These are phyloP conservation scores for Drosophila borborema DNA, from an alignment of 2,888 invertebrate genomes.

Conservation along the genomic window DNA sequence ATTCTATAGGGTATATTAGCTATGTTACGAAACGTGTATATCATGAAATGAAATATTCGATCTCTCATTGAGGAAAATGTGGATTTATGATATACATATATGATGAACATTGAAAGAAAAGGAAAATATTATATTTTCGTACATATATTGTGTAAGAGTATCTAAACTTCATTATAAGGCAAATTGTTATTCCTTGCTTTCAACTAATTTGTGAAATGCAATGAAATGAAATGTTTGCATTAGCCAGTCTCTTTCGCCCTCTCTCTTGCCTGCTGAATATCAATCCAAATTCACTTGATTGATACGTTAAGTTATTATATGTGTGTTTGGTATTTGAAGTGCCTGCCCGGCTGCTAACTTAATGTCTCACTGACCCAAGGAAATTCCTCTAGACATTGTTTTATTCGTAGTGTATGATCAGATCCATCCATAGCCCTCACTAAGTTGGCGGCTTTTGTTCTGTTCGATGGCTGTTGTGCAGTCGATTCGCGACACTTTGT, in stretches of 20 bases:
- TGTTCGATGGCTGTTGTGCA: not conserved
- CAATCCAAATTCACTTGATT: constrained; percentile 20
- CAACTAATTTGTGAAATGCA: not conserved
- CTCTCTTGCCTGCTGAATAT: not conserved
- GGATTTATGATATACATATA: not conserved
- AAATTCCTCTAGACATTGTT: constrained; percentile 8
- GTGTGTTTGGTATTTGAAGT: not conserved
- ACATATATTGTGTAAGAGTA: not conserved
- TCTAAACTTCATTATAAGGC: not conserved
- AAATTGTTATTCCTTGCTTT: not conserved
- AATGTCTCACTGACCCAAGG: constrained; percentile 10
- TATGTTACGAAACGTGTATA: not conserved
- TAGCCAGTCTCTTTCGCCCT: not conserved
- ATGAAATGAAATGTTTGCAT: constrained; percentile 8
- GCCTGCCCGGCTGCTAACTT: not conserved
- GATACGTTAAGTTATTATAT: constrained; percentile 6
- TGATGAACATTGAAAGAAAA: not conserved
- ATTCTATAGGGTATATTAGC: not conserved
- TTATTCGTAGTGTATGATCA: not conserved
- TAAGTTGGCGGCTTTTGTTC: not conserved
- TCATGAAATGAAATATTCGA: not conserved
- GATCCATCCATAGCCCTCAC: not conserved
- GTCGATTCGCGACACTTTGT: no score
- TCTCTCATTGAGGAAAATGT: not conserved
- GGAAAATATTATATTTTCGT: no score